Conservation (phyloP, 2,113 vertebrate species). For the Phylloscopus whistleri region DNA sequence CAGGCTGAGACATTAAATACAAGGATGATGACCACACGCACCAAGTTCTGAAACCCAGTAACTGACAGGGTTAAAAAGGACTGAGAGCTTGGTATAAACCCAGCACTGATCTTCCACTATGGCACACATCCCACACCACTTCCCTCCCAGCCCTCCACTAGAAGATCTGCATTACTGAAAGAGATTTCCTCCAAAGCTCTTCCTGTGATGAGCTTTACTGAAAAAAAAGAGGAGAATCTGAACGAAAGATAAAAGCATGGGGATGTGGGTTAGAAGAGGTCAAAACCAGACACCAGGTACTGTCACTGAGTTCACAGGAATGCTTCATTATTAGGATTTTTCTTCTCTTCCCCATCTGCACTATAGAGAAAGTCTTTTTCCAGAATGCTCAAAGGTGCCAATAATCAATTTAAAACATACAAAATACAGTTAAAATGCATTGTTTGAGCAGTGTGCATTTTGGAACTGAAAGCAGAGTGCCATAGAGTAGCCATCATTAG, state of each 20-base stretch:
- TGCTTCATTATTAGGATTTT: background rate
- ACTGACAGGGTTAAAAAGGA: background rate
- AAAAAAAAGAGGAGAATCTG: background rate
- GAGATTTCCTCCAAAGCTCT: background rate
- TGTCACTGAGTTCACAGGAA: background rate
- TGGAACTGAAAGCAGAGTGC: background rate
- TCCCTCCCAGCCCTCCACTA: background rate
- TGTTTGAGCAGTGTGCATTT: background rate
- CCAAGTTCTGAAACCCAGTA: background rate
- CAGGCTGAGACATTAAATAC: background rate
- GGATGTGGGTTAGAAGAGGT: background rate
- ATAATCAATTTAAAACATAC: background rate
- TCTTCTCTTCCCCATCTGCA: background rate
- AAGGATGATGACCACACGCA: rapidly evolving
- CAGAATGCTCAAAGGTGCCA: background rate
- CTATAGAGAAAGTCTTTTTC: background rate
- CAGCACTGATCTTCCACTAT: background rate
- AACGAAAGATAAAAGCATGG: background rate
- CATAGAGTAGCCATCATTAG: background rate
- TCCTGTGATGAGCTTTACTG: background rate
- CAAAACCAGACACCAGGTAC: background rate
- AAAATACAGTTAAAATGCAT: background rate
- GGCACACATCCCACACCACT: background rate
- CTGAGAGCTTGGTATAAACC: background rate
- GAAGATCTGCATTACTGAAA: background rate